These are phyloP conservation scores for Machimus atricapillus DNA, from an alignment of 2,888 invertebrate genomes.

Conservation along the genomic window DNA sequence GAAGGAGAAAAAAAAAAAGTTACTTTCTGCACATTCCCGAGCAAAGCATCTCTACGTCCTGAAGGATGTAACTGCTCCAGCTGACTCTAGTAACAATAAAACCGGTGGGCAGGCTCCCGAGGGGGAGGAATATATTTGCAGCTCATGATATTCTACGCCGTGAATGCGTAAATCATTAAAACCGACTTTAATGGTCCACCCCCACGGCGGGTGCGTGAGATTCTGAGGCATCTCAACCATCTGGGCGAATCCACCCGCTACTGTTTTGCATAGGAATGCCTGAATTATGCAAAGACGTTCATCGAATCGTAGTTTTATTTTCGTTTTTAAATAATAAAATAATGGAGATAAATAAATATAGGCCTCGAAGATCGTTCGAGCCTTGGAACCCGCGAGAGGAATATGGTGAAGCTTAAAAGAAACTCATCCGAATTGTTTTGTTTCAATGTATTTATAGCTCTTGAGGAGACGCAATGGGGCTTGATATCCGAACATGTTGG, in stretches of 20 bases:
- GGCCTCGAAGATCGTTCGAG: not conserved
- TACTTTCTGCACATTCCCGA: not conserved
- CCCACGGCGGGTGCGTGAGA: not conserved
- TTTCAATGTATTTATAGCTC: not conserved
- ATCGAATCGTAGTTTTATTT: not conserved
- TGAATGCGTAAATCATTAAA: slow-evolving; percentile 7
- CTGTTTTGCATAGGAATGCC: not conserved
- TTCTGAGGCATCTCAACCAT: not conserved
- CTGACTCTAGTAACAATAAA: not conserved
- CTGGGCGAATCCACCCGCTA: not conserved
- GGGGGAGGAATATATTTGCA: not conserved
- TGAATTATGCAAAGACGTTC: slow-evolving; percentile 4
- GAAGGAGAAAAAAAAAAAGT: not conserved
- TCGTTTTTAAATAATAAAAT: not conserved
- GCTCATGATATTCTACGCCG: not conserved
- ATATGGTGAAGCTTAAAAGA: not conserved
- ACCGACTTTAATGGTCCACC: not conserved
- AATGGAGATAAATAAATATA: not conserved
- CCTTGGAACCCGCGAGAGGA: not conserved
- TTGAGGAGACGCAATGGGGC: not conserved
- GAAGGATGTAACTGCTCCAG: not conserved
- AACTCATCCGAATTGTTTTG: not conserved
- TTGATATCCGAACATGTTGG: not conserved
- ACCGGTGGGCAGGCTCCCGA: not conserved
- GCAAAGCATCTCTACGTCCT: not conserved